Evolutionary conservation across 2,113 vertebrate species (phyloP).

Genomic region (Corythoichthys haematopterus): DNA sequence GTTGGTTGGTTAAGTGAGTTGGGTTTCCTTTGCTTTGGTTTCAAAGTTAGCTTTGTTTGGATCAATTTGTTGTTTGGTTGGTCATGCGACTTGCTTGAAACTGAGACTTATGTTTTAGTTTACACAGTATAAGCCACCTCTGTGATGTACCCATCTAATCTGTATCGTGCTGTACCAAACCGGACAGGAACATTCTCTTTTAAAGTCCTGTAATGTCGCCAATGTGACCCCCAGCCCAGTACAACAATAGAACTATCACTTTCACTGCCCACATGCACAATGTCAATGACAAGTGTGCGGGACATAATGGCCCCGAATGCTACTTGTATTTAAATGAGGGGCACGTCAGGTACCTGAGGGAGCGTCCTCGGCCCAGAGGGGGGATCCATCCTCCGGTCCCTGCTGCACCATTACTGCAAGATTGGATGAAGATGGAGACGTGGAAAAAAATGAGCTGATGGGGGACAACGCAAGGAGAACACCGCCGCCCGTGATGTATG

Average conservation of each 20-base stretch:
- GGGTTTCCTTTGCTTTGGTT: too few species aligned
- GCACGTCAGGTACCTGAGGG: conserved; percentile 64
- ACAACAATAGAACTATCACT: conserved; percentile 43
- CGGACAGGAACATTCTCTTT: background rate
- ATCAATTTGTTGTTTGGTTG: too few species aligned
- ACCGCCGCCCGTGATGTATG: conserved; percentile 47
- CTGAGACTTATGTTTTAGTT: too few species aligned
- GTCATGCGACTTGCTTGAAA: too few species aligned
- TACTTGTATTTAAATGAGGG: conserved; percentile 69
- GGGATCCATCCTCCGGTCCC: conserved; percentile 63
- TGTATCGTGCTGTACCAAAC: background rate
- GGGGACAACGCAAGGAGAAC: conserved; percentile 59
- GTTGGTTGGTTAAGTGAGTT: too few species aligned
- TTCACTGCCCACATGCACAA: conserved; percentile 11
- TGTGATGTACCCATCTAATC: background rate
- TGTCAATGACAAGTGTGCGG: conserved; percentile 65
- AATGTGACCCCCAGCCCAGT: conserved; percentile 59
- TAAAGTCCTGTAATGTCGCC: conserved; percentile 22
- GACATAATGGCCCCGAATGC: conserved; percentile 64
- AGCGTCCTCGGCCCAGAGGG: conserved; percentile 62
- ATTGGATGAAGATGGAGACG: conserved; percentile 71
- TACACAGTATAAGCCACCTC: too few species aligned
- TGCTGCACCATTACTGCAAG: conserved; percentile 65
- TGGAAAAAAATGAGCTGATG: conserved; percentile 64
- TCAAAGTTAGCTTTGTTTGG: too few species aligned